Evolutionary conservation across 2,888 invertebrate species (phyloP).

Genomic region (Nycteola revayana): DNA sequence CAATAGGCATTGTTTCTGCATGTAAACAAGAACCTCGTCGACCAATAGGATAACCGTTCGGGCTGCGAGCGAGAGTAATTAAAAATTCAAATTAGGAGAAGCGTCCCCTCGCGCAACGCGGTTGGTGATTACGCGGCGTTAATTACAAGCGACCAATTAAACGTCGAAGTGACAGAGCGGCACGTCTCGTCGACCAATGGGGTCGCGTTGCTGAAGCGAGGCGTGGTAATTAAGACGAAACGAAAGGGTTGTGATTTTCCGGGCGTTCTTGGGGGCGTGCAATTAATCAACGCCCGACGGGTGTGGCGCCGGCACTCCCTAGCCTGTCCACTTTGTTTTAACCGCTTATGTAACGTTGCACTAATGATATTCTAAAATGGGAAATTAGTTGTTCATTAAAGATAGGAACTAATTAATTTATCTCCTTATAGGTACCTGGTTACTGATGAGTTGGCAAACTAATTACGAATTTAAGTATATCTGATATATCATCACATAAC

Average conservation of each 20-base stretch:
- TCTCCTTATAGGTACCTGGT: no score
- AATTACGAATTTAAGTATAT: no score
- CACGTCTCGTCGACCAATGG: slow-evolving; percentile 56
- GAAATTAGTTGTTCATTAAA: no score
- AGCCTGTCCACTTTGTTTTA: slow-evolving; percentile 40
- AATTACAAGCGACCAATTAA: slow-evolving; percentile 79
- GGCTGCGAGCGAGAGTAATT: slow-evolving; percentile 55
- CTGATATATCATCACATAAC: no score
- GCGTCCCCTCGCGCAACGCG: slow-evolving; percentile 65
- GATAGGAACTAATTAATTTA: no score
- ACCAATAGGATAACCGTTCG: slow-evolving; percentile 58
- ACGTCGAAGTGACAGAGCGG: slow-evolving; percentile 62
- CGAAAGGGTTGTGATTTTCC: slow-evolving; percentile 80
- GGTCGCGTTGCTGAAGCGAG: slow-evolving; percentile 65
- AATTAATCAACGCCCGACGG: slow-evolving; percentile 64
- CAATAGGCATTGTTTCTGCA: slow-evolving; percentile 62
- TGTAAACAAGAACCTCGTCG: slow-evolving; percentile 49
- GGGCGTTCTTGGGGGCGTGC: slow-evolving; percentile 62
- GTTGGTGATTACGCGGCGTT: slow-evolving; percentile 75
- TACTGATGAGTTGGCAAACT: no score
- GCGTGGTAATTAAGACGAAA: slow-evolving; percentile 77
- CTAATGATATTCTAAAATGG: background rate
- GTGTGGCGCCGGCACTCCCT: slow-evolving; percentile 50
- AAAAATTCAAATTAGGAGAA: slow-evolving; percentile 77
- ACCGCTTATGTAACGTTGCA: slow-evolving; percentile 21